Evolutionary conservation across 2,113 vertebrate genomes (phyloP), one percentile per base, ranked within the genome.

Genomic region (Pungitius pungitius): DNA sequence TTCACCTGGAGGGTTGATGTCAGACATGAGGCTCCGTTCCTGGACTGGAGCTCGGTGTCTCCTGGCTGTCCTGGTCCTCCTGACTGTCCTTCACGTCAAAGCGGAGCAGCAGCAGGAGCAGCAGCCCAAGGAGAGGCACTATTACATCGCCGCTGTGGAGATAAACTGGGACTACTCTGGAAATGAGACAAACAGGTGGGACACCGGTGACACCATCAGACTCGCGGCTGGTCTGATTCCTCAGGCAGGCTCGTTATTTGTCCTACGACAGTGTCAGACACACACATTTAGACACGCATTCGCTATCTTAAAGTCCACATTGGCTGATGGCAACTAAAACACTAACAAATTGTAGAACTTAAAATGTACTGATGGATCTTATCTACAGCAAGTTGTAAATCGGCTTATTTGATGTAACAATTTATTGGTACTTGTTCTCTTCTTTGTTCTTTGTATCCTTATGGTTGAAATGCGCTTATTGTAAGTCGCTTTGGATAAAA

Each of bases 71-170:
- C 69, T 92, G 73, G 57, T 67, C 67, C 78, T 91, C 30, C 70
- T 92, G 56, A 37, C 59, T n/a, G 37, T 77, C 6, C 33, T 77
- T 2, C 59, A 58, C 3, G 71, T 77, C 24, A 27, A 54, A 45
- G 82, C 86, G 0, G 43, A 80, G 3, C 71, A 74, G 70, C 60
- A 4, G 3, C 71, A 74, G 70, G 57, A 4, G 3, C 33, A 7
- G 33, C 55, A 15, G 35, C 64, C 83, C 67, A 81, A 69, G 30
- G 89, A 93, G 80, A 91, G 93, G 84, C 92, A 82, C 26, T 94
- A 92, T 57, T 93, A 93, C 52, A 90, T 95, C 8, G 94, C 94
- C 60, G 94, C 93, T 49, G 93, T 92, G 14, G 89, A 92, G 66
- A 90, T 92, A 26, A 65, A 93, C 73, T 95, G 94, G 94, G 84